These are phyloP conservation scores for Steromphala cineraria DNA, from an alignment of 2,888 invertebrate genomes.

Conservation along the genomic window DNA sequence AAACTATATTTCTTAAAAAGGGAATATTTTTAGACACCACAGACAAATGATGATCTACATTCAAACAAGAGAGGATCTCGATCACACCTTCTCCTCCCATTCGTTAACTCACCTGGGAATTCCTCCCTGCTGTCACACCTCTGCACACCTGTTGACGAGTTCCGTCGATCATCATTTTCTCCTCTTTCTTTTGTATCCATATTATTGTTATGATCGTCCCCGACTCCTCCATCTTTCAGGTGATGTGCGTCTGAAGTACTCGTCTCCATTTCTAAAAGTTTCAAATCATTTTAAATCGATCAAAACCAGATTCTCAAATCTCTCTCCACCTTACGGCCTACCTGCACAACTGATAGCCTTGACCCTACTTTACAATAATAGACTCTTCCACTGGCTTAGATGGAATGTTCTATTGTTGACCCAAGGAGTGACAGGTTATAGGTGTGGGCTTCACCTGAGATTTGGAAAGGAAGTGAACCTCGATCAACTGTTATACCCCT, in stretches of 20 bases:
- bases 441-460: background rate
- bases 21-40: background rate
- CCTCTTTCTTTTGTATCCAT: background rate
- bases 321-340: background rate
- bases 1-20: too few species aligned
- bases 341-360: background rate
- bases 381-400: background rate
- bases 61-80: background rate
- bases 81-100: background rate
- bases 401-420: background rate
- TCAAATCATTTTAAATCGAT: background rate
- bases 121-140: constrained; percentile 1
- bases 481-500: too few species aligned
- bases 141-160: constrained; percentile 14
- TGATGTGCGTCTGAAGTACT: background rate
- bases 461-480: too few species aligned
- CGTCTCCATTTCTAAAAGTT: background rate
- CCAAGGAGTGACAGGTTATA: background rate
- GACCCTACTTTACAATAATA: background rate
- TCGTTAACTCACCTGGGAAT: background rate
- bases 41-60: background rate
- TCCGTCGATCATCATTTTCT: background rate
- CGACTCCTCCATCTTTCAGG: background rate
- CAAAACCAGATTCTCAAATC: background rate
- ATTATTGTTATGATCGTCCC: background rate